Evolutionary conservation across 2,113 vertebrate genomes (phyloP).

Genomic region (Rhynchomys soricoides): DNA sequence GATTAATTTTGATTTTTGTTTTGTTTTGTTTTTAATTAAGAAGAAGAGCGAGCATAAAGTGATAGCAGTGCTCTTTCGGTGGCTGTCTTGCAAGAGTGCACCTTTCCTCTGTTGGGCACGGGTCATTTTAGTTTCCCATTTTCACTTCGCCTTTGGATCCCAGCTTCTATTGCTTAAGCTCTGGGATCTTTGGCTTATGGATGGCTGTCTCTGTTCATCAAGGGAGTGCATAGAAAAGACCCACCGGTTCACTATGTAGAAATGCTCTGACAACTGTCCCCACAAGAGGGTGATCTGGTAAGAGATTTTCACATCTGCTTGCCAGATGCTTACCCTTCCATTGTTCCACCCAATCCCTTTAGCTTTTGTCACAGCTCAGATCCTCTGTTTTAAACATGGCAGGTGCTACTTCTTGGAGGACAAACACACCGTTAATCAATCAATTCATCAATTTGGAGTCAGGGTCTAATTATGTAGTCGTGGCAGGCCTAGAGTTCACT

Average conservation of each 20-base stretch:
- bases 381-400: neutral
- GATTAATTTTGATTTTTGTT: neutral
- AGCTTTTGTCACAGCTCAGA: slow-evolving; percentile 29
- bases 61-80: neutral
- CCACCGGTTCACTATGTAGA: neutral
- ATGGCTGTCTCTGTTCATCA: slow-evolving; percentile 41
- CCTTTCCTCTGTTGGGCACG: slow-evolving; percentile 68
- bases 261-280: neutral
- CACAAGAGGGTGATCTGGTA: neutral
- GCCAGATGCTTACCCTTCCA: neutral
- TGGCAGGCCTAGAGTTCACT: neutral
- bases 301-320: slow-evolving; percentile 28
- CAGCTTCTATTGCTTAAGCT: slow-evolving; percentile 66
- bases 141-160: slow-evolving; percentile 57
- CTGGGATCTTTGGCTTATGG: slow-evolving; percentile 21
- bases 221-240: slow-evolving; percentile 1
- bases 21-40: slow-evolving; percentile 42
- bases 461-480: neutral
- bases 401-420: neutral
- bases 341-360: neutral
- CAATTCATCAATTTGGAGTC: neutral
- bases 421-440: neutral
- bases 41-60: neutral
- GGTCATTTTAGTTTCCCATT: slow-evolving; percentile 40
- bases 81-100: slow-evolving; percentile 48